phyloP scores from a whole-genome alignment of 1,140 invertebrate species.

The Heterodera schachtii region DNA sequence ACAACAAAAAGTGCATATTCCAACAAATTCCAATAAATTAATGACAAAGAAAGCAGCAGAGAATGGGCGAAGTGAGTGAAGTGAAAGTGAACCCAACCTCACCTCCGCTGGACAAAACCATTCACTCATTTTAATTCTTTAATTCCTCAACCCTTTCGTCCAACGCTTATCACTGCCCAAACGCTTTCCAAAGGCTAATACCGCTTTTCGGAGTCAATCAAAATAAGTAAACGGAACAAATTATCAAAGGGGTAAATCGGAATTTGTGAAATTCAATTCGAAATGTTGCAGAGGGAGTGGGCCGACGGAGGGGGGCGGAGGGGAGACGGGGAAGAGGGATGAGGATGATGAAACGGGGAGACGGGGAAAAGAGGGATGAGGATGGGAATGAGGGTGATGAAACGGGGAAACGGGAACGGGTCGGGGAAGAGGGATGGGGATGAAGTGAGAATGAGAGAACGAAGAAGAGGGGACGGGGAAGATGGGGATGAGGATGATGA shows the following conservation, averaged over 20 bases:
- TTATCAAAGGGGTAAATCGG: not conserved
- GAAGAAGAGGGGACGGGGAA: not conserved
- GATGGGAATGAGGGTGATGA: too few species aligned
- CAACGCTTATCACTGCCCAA: not conserved
- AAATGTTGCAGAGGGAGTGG: not conserved
- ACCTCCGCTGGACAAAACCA: not conserved
- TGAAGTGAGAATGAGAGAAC: not conserved
- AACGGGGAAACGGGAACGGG: too few species aligned
- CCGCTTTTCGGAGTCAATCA: conserved; percentile 4
- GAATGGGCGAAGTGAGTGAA: not conserved
- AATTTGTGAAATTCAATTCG: not conserved
- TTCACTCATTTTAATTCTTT: not conserved
- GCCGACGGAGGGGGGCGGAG: not conserved
- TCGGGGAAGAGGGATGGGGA: not conserved
- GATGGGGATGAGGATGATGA: not conserved
- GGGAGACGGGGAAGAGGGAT: not conserved
- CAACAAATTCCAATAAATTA: too few species aligned
- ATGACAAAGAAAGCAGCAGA: not conserved
- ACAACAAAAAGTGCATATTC: too few species aligned
- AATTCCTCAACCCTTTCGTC: not conserved
- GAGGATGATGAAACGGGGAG: too few species aligned
- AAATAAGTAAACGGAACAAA: not conserved
- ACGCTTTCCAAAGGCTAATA: not conserved
- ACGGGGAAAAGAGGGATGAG: too few species aligned
- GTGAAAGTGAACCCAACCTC: not conserved